Evolutionary conservation across 1,140 invertebrate genomes (phyloP).

Genomic region (Cyrtorhinus lividipennis): DNA sequence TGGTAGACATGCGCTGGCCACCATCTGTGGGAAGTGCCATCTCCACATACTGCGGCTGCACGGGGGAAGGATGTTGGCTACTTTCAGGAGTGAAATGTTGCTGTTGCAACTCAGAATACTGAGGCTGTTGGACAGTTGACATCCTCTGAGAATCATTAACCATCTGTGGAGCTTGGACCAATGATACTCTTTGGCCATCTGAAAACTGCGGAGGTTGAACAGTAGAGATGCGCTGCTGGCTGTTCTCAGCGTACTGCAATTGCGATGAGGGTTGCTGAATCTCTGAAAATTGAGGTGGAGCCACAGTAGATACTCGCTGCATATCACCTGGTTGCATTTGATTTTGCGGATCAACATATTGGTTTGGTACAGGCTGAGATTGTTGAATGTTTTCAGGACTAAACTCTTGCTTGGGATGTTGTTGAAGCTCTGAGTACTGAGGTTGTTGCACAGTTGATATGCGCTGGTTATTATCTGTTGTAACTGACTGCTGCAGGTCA

Average conservation of each 20-base stretch:
- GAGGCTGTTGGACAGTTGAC: neutral
- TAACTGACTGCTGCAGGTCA: neutral
- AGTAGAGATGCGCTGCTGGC: neutral
- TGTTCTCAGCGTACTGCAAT: neutral
- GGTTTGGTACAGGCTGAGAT: neutral
- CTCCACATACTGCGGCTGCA: neutral
- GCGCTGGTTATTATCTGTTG: neutral
- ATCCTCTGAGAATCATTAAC: neutral
- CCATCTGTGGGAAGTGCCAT: neutral
- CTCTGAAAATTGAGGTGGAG: neutral
- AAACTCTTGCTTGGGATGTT: too few relatives aligned
- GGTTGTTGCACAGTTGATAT: neutral
- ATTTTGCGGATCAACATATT: neutral
- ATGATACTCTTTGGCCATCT: neutral
- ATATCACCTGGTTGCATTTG: neutral
- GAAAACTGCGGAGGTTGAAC: neutral
- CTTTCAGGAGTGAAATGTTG: too few relatives aligned
- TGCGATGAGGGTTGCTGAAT: too few relatives aligned
- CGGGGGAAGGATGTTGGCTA: too few relatives aligned
- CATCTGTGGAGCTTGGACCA: neutral
- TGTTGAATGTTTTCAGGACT: too few relatives aligned
- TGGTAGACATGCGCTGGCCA: neutral
- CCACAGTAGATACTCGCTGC: neutral
- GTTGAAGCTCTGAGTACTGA: too few relatives aligned
- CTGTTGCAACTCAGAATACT: neutral